Percentiles rank a stretch among this genome's conserved stretches.
Evolutionary conservation across 1,140 invertebrate genomes (phyloP).

Genomic region (Panagrolaimus sp.): DNA sequence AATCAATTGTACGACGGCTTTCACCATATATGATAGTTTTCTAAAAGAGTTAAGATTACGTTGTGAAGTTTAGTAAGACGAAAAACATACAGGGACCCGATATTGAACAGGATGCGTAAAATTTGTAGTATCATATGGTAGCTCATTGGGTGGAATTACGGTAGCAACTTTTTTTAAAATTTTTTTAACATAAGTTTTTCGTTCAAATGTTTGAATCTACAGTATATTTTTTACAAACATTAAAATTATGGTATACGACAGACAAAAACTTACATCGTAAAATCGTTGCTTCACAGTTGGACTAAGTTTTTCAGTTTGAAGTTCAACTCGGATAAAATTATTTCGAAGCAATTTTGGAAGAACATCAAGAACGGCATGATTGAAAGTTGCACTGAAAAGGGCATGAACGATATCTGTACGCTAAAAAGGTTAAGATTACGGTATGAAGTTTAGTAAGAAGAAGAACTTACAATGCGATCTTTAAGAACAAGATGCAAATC

Average conservation of each 20-base stretch:
- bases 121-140: not conserved
- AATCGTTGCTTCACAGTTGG: slow-evolving; percentile 12
- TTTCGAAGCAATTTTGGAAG: not conserved
- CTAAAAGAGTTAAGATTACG: too few species aligned
- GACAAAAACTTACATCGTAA: too few species aligned
- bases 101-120: not conserved
- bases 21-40: slow-evolving; percentile 12
- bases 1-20: not conserved
- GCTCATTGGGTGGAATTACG: not conserved
- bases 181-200: too few species aligned
- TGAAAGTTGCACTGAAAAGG: slow-evolving; percentile 40
- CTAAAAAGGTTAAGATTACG: slow-evolving; percentile 21
- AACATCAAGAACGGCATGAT: not conserved
- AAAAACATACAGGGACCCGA: not conserved
- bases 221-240: too few species aligned
- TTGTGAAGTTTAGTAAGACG: too few species aligned
- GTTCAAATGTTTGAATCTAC: too few species aligned
- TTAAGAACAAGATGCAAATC: not conserved
- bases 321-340: slow-evolving; percentile 16
- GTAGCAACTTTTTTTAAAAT: too few species aligned
- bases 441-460: not conserved
- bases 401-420: slow-evolving; percentile 22
- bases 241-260: too few species aligned
- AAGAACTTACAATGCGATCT: not conserved
- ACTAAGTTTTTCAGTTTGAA: slow-evolving; percentile 23